Evolutionary conservation across 2,797 vertebrate genomes (phyloP).

Genomic region (Rhinoraja longicauda): DNA sequence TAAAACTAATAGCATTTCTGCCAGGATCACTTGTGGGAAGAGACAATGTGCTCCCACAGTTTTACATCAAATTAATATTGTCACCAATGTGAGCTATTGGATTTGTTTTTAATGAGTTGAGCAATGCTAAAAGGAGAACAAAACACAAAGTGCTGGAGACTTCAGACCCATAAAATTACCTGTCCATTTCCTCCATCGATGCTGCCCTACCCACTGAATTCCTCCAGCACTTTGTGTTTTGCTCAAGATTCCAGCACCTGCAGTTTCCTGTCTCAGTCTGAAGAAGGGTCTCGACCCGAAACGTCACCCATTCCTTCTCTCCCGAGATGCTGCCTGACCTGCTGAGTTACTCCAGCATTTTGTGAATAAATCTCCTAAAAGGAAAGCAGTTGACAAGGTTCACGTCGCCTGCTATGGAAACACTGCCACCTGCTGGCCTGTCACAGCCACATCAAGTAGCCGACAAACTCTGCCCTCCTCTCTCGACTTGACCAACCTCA

Average conservation of each 20-base stretch:
- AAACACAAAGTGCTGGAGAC: no score
- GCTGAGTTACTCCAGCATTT: no score
- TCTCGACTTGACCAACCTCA: background rate
- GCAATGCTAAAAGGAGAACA: background rate
- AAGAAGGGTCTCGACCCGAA: no score
- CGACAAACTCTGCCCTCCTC: background rate
- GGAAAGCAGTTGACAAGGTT: background rate
- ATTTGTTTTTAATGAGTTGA: background rate
- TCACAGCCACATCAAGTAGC: background rate
- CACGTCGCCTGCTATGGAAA: background rate
- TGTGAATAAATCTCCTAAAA: no score
- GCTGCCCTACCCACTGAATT: no score
- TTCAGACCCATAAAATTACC: no score
- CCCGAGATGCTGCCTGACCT: no score
- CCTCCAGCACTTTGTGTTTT: no score
- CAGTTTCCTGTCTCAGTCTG: no score
- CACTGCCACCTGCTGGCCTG: background rate
- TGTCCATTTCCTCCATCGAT: no score
- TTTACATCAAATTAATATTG: background rate
- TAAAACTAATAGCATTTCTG: background rate
- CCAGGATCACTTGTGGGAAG: background rate
- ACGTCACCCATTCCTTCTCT: no score
- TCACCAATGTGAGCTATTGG: background rate
- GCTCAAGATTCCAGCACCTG: no score
- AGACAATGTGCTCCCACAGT: background rate